Conservation (phyloP, 2,888 invertebrate species). For the Neuroscelio doddi region DNA sequence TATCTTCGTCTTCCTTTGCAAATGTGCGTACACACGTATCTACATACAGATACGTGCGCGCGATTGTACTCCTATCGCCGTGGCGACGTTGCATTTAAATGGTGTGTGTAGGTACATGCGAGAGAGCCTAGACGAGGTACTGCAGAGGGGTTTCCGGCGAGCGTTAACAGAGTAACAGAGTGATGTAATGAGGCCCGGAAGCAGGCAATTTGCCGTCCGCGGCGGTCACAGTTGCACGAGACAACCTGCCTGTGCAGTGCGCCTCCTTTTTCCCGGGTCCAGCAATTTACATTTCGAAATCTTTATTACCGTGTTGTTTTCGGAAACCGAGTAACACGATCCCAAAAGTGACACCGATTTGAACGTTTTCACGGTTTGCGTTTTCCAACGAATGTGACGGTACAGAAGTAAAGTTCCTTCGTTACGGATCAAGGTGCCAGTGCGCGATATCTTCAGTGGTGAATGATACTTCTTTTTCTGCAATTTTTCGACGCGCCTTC, state of each 20-base stretch:
- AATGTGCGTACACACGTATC: constrained; percentile 32
- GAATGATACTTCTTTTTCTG: too few species aligned
- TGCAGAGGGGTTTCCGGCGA: constrained; percentile 71
- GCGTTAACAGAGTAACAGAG: constrained; percentile 73
- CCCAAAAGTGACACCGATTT: too few species aligned
- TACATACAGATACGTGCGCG: constrained; percentile 31
- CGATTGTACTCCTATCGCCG: constrained; percentile 51
- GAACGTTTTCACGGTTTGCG: too few species aligned
- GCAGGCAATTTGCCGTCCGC: constrained; percentile 71
- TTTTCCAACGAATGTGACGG: too few species aligned
- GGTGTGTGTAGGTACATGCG: constrained; percentile 55
- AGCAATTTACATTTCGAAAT: too few species aligned
- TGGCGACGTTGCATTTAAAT: constrained; percentile 54
- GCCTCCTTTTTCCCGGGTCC: constrained; percentile 62
- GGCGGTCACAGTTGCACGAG: constrained; percentile 70
- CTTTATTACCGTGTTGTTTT: too few species aligned
- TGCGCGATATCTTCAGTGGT: too few species aligned
- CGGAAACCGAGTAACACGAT: too few species aligned
- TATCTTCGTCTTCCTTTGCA: constrained; percentile 4
- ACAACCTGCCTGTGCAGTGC: constrained; percentile 67
- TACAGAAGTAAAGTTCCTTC: too few species aligned
- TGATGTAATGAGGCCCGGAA: constrained; percentile 73
- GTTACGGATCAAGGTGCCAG: too few species aligned
- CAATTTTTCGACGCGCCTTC: too few species aligned
- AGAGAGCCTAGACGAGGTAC: constrained; percentile 67